A percentile compares a stretch with the other conserved stretches of the same genome.
Conservation (phyloP, 2,113 vertebrate genomes). For the Raja brachyura region DNA sequence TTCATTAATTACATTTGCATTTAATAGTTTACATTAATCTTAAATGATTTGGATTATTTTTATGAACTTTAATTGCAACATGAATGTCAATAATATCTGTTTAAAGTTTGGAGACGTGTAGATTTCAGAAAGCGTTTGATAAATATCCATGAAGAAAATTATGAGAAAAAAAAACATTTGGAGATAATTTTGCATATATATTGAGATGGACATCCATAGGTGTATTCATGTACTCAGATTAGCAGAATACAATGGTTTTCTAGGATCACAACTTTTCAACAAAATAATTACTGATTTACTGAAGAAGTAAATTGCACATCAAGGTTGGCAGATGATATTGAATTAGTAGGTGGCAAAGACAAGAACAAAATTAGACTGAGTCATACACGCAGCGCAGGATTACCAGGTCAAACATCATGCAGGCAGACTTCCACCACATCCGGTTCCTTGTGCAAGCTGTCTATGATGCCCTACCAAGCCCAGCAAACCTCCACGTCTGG, state of each 20-base stretch:
- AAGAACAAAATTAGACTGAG: background rate
- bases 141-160: background rate
- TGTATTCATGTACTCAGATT: background rate
- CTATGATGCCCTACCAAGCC: no score
- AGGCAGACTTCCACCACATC: no score
- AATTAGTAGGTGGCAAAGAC: background rate
- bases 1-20: background rate
- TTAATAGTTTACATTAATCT: background rate
- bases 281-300: background rate
- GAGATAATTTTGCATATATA: no score
- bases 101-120: background rate
- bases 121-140: background rate
- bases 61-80: background rate
- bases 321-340: background rate
- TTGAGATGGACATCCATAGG: no score
- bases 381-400: no score
- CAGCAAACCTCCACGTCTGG: no score
- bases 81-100: background rate
- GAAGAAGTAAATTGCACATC: background rate
- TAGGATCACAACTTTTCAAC: background rate
- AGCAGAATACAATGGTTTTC: background rate
- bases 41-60: background rate
- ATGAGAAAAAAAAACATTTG: background rate
- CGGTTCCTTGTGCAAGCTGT: no score
- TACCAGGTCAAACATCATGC: no score